These are phyloP conservation scores for Halcyon chelicuti DNA, from an alignment of 2,797 vertebrate species.

Conservation along the genomic window DNA sequence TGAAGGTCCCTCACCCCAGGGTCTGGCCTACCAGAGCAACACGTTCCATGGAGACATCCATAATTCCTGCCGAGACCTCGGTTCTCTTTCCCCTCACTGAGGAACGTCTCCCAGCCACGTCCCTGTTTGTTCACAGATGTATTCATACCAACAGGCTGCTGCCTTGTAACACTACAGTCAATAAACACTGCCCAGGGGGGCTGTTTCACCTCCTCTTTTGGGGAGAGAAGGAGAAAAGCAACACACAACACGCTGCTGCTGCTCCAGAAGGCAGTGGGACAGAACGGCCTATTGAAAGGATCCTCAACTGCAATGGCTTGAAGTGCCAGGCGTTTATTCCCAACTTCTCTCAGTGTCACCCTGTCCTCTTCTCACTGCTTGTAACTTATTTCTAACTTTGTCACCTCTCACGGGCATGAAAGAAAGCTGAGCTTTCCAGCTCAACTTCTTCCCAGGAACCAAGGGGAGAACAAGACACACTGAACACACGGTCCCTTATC, in stretches of 20 bases:
- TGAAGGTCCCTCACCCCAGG: neutral
- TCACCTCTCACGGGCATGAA: neutral
- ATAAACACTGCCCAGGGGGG: neutral
- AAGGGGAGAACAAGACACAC: neutral
- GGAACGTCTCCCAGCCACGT: neutral
- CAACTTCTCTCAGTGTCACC: neutral
- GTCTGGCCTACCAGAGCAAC: neutral
- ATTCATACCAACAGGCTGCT: neutral
- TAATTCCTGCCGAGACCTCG: neutral
- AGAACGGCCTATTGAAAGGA: neutral
- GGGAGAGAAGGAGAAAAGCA: neutral
- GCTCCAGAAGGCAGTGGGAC: neutral
- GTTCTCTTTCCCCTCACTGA: neutral
- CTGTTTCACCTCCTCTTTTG: neutral
- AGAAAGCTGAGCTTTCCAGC: neutral
- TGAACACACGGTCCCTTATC: neutral
- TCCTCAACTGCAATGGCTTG: neutral
- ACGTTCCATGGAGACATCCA: fast-evolving
- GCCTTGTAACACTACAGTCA: neutral
- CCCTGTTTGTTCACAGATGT: neutral
- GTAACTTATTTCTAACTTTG: neutral
- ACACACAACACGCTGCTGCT: fast-evolving
- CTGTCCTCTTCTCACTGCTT: neutral
- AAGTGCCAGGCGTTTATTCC: neutral
- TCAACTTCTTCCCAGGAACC: neutral